Evolutionary conservation across 64 coral and sea anemone species (phyloP).

Genomic region (Pocillopora damicornis): DNA sequence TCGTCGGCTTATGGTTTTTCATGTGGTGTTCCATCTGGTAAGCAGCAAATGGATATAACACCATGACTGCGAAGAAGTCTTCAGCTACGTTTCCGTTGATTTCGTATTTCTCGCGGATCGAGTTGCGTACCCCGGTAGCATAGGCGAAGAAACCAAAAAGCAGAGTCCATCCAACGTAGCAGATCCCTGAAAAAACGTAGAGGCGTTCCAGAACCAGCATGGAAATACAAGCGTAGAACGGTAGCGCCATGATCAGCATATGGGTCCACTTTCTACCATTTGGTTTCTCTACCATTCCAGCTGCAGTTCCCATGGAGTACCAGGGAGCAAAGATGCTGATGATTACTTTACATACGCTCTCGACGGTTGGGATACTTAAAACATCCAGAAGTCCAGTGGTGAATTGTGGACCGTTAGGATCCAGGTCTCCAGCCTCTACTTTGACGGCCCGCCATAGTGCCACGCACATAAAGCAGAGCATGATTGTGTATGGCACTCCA

Average conservation of each 20-base stretch:
- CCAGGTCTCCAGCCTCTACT: slow-evolving; percentile 63
- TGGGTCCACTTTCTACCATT: not conserved
- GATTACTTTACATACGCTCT: not conserved
- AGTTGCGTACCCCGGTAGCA: slow-evolving; percentile 16
- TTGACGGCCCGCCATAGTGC: slow-evolving; percentile 53
- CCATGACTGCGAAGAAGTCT: slow-evolving; percentile 28
- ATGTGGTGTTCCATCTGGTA: slow-evolving; percentile 39
- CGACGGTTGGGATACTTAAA: not conserved
- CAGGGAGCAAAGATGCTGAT: slow-evolving; percentile 45
- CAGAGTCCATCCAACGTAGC: slow-evolving; percentile 34
- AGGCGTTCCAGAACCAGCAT: slow-evolving; percentile 6
- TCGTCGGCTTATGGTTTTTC: not conserved
- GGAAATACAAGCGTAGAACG: slow-evolving; percentile 41
- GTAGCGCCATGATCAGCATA: slow-evolving; percentile 51
- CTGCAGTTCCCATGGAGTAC: slow-evolving; percentile 41
- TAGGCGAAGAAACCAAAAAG: slow-evolving; percentile 52
- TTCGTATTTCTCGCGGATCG: slow-evolving; percentile 34
- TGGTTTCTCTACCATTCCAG: not conserved
- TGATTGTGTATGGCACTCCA: slow-evolving; percentile 48
- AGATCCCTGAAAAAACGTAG: not conserved
- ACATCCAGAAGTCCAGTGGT: slow-evolving; percentile 35
- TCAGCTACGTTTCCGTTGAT: slow-evolving; percentile 45
- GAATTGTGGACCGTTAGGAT: slow-evolving; percentile 39
- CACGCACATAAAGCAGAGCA: slow-evolving; percentile 64
- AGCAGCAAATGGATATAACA: slow-evolving; percentile 32